phyloP scores from a whole-genome alignment of 2,888 invertebrate species.

The Desoria tigrina region DNA sequence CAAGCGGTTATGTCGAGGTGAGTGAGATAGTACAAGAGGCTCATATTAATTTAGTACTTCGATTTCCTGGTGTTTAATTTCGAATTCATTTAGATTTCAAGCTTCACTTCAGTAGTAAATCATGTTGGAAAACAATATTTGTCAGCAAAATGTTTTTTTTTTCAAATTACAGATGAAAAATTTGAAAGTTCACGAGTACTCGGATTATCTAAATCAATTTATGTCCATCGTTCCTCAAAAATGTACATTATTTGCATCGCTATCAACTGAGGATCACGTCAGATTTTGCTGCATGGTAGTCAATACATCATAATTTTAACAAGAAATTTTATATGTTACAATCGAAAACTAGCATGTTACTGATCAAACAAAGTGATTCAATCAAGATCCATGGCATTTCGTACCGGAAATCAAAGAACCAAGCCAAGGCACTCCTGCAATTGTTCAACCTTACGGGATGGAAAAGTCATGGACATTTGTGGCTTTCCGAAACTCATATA shows the following conservation, averaged over 20 bases:
- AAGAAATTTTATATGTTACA: no score
- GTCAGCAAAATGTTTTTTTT: no score
- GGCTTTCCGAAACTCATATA: slow-evolving; percentile 29
- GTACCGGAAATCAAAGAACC: slow-evolving; percentile 29
- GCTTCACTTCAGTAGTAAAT: no score
- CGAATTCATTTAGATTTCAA: no score
- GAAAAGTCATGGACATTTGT: slow-evolving; percentile 22
- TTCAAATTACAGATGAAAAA: no score
- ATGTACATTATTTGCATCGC: slow-evolving; percentile 26
- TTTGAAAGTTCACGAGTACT: slow-evolving; percentile 30
- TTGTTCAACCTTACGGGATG: slow-evolving; percentile 30
- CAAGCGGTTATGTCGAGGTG: slow-evolving; percentile 34
- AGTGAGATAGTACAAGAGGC: no score
- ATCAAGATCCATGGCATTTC: slow-evolving; percentile 34
- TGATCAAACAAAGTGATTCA: no score
- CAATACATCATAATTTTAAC: no score
- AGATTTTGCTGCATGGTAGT: slow-evolving; percentile 37
- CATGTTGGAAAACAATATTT: no score
- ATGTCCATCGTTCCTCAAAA: slow-evolving; percentile 42
- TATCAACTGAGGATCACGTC: slow-evolving; percentile 42
- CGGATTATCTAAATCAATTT: slow-evolving; percentile 28
- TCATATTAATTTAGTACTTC: no score
- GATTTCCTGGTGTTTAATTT: no score
- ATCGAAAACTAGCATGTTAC: no score
- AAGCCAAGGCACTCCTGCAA: slow-evolving; percentile 32